Evolutionary conservation across 2,797 vertebrate species (phyloP).

Genomic region (Ficedula albicollis): DNA sequence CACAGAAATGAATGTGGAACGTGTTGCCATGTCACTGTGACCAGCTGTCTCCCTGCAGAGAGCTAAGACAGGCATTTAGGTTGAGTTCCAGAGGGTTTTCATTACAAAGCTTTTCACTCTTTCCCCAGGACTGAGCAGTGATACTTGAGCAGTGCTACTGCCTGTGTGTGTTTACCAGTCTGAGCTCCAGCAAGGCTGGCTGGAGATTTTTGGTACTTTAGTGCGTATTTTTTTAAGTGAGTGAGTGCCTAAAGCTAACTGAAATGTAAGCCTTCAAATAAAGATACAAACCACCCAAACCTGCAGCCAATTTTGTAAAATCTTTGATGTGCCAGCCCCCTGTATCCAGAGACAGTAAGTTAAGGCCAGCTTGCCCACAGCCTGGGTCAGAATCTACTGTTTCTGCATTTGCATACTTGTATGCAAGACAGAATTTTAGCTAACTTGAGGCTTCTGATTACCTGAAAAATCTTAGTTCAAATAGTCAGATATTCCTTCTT

Average conservation of each 20-base stretch:
- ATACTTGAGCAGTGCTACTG: not conserved
- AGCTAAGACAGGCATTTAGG: not conserved
- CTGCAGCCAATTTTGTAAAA: not conserved
- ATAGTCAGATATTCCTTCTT: not conserved
- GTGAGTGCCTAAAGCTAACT: not conserved
- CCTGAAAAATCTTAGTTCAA: not conserved
- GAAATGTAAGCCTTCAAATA: not conserved
- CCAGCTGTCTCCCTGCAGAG: not conserved
- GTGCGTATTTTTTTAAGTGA: not conserved
- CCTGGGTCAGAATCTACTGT: not conserved
- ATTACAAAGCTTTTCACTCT: not conserved
- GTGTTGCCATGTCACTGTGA: not conserved
- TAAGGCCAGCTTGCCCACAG: not conserved
- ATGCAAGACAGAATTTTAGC: not conserved
- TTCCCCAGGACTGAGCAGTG: not conserved
- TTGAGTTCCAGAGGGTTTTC: not conserved
- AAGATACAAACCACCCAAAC: not conserved
- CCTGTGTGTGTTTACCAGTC: not conserved
- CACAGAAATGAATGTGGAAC: not conserved
- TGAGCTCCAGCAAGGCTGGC: not conserved
- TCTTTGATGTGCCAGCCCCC: accelerated
- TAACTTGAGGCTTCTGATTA: not conserved
- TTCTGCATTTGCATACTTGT: not conserved
- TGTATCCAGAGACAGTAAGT: not conserved
- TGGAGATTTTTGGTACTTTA: not conserved